Percentiles rank a stretch among this genome's conserved stretches.
Evolutionary conservation across 2,797 vertebrate genomes (phyloP).

Genomic region (Sphenopsis melanotis): DNA sequence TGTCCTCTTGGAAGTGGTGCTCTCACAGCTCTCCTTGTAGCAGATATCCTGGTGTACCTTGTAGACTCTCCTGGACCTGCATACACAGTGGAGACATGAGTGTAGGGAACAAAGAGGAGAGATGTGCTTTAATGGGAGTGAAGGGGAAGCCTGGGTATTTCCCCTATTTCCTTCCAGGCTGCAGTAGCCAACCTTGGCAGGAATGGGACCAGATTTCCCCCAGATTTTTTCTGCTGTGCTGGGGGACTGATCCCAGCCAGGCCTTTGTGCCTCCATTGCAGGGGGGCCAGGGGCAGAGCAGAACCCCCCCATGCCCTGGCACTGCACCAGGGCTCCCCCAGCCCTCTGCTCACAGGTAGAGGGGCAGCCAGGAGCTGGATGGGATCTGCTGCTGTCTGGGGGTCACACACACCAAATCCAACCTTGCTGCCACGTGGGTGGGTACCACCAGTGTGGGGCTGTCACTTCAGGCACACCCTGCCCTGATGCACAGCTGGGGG

Average conservation of each 20-base stretch:
- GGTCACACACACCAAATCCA: not conserved
- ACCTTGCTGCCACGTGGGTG: fast-evolving
- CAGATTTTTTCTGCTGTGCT: not conserved
- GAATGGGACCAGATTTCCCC: not conserved
- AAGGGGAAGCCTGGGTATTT: not conserved
- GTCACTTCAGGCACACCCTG: not conserved
- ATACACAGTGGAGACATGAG: not conserved
- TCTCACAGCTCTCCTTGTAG: conserved; percentile 90
- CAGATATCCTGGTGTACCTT: conserved; percentile 91
- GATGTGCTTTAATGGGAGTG: not conserved
- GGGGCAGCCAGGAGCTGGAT: not conserved
- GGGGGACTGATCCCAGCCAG: not conserved
- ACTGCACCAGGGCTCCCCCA: not conserved
- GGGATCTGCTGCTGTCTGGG: not conserved
- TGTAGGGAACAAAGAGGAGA: not conserved
- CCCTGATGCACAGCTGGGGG: not conserved
- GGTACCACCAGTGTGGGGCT: not conserved
- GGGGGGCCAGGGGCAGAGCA: not conserved
- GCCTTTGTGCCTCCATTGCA: not conserved
- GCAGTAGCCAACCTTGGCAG: not conserved
- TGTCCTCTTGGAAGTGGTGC: conserved; percentile 68
- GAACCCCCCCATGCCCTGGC: not conserved
- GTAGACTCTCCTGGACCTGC: conserved; percentile 91
- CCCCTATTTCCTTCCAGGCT: not conserved
- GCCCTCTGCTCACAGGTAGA: not conserved